Evolutionary conservation across 2,888 invertebrate genomes (phyloP), one percentile per base, ranked within the genome.

Genomic region (Pristionchus maxplancki): DNA sequence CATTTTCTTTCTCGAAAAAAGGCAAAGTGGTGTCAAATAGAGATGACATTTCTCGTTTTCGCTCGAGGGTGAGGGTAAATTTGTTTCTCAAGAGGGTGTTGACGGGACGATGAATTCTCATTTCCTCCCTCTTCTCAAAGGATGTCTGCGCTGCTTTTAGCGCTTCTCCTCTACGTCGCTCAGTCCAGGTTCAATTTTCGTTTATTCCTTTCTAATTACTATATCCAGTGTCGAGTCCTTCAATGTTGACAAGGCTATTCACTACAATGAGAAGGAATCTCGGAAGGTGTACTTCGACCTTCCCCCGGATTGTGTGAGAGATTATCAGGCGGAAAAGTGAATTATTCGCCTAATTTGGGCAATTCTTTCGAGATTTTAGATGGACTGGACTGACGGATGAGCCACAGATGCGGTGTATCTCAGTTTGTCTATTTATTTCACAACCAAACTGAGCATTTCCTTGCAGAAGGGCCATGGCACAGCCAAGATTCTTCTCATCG

Each of bases 401-500:
- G 15, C 78, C 78, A n/a, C 78, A 78, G 24, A 40, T 78, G 44
- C 78, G 78, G 11, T 78, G 78, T 28, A 78, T 78, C 28, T 40
- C 78, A 15, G 78, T 78, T 40, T 37, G 71, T 71, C 20, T 3
- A 3, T 37, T 71, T 40, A 5, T 1, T 34, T 20, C 37, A 37
- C 20, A 9, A 31, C 17, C n/a, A 40, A 40, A 40, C 37, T 58
- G n/a, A 58, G n/a, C 9, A n/a, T 13, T 17, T n/a, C 58, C 4
- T 40, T 85, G 5, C 24, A 87, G 87, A 50, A 71, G 17, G 87
- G 87, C 20, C 24, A 87, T 50, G 87, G 87, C 0, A 87, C 67
- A 0, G 87, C 87, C 5, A 87, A 74, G n/a, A 64, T 87, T 44
- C 87, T 87, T 31, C 87, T 87, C 0, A 74, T 87, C 53, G 87